Evolutionary conservation across 2,113 vertebrate genomes (phyloP).

Genomic region (Paratilapia polleni): DNA sequence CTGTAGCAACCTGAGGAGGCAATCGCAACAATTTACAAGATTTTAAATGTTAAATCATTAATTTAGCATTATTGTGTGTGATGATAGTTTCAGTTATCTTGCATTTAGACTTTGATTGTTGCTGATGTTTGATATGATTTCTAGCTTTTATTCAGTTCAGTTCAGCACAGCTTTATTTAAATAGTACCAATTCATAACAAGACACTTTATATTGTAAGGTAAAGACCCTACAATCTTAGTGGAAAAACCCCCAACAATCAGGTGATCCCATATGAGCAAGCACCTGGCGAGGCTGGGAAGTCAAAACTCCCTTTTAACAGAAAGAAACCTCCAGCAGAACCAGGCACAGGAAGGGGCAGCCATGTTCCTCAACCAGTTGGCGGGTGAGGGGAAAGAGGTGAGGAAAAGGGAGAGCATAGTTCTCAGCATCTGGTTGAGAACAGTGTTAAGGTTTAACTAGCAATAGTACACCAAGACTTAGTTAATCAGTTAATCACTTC

Average conservation of each 20-base stretch:
- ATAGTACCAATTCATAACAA: not conserved
- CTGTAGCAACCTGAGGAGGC: not conserved
- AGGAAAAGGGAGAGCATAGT: not conserved
- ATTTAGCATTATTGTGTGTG: not conserved
- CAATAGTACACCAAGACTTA: not conserved
- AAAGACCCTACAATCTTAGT: not conserved
- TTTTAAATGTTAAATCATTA: not conserved
- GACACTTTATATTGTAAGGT: not conserved
- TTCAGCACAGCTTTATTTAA: not conserved
- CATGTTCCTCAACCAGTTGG: not conserved
- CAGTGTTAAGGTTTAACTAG: conserved; percentile 8
- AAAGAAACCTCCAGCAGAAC: not conserved
- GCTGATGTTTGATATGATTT: not conserved
- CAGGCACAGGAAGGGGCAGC: too few species aligned
- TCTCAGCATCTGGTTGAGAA: too few species aligned
- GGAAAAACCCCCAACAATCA: not conserved
- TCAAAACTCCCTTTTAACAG: not conserved
- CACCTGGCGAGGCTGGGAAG: not conserved
- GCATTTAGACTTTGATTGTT: not conserved
- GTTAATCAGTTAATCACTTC: not conserved
- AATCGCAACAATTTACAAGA: not conserved
- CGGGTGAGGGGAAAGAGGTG: not conserved
- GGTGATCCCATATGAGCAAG: not conserved
- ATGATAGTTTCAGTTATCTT: not conserved
- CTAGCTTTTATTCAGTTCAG: not conserved